Conservation (phyloP, 2,113 vertebrate genomes). For the Bos indicus region DNA sequence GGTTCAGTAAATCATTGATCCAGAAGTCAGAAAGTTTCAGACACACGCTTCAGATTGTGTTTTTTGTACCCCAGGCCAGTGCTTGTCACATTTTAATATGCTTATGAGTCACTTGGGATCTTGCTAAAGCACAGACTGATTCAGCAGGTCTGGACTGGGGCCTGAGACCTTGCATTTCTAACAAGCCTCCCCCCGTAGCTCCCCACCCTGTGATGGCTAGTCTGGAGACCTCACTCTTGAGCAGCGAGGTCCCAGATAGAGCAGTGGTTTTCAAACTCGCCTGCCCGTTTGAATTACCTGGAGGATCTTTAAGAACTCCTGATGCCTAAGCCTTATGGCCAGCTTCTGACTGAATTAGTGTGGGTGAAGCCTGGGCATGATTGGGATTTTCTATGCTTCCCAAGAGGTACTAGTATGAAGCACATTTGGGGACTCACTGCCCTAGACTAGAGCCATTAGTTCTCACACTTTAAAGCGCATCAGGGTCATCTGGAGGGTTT, state of each 20-base stretch:
- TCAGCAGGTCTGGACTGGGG: not conserved
- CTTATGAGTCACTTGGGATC: not conserved
- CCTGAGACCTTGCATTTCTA: not conserved
- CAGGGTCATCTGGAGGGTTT: not conserved
- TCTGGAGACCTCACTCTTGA: not conserved
- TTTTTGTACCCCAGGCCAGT: not conserved
- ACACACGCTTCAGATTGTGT: not conserved
- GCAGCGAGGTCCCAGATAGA: not conserved
- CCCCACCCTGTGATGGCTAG: not conserved
- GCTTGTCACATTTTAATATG: not conserved
- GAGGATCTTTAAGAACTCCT: not conserved
- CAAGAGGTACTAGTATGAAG: not conserved
- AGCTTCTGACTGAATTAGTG: not conserved
- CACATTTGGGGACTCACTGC: not conserved
- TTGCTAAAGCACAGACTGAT: not conserved
- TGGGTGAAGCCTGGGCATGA: not conserved
- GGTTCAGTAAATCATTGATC: not conserved
- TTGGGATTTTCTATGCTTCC: not conserved
- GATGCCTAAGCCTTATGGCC: not conserved
- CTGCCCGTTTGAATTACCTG: not conserved
- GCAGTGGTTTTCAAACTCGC: not conserved
- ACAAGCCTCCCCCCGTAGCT: fast-evolving
- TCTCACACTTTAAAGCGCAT: not conserved
- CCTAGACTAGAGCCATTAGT: not conserved
- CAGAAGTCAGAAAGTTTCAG: not conserved